Conservation (phyloP, 1,140 invertebrate genomes). For the Drosophila jambulina region DNA sequence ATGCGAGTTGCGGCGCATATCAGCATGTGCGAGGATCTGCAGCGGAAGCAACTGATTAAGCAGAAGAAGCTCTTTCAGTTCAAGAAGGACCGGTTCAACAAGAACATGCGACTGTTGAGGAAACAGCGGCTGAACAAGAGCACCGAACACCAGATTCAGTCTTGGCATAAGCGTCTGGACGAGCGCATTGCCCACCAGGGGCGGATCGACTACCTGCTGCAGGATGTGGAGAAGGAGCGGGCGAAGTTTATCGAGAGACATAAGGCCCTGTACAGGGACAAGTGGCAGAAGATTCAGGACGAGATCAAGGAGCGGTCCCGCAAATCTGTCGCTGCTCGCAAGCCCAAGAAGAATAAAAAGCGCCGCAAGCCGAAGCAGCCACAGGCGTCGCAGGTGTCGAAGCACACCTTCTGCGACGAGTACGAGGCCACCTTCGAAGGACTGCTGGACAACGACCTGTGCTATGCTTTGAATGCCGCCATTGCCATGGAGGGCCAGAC, state of each 20-base stretch:
- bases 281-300: slow-evolving; percentile 71
- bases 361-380: slow-evolving; percentile 37
- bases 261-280: slow-evolving; percentile 51
- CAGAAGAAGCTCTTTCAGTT: slow-evolving; percentile 80
- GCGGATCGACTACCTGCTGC: slow-evolving; percentile 52
- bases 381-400: neutral
- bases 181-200: slow-evolving; percentile 71
- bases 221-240: slow-evolving; percentile 54
- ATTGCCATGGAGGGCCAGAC: slow-evolving; percentile 65
- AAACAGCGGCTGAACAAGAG: slow-evolving; percentile 47
- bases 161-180: slow-evolving; percentile 69
- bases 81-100: slow-evolving; percentile 75
- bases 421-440: slow-evolving; percentile 68
- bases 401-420: slow-evolving; percentile 65
- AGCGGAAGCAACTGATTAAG: slow-evolving; percentile 73
- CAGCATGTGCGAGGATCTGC: slow-evolving; percentile 61
- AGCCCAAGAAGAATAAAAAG: slow-evolving; percentile 45
- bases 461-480: slow-evolving; percentile 75
- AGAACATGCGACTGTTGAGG: slow-evolving; percentile 58
- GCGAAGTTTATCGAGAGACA: slow-evolving; percentile 67
- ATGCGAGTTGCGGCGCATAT: slow-evolving; percentile 64
- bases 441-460: slow-evolving; percentile 68
- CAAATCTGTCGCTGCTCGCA: neutral
- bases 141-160: slow-evolving; percentile 61
- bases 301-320: slow-evolving; percentile 60